A percentile compares a stretch with the other conserved stretches of the same genome.
Conservation (phyloP, 2,797 vertebrate species). For the Cirrhinus molitorella region DNA sequence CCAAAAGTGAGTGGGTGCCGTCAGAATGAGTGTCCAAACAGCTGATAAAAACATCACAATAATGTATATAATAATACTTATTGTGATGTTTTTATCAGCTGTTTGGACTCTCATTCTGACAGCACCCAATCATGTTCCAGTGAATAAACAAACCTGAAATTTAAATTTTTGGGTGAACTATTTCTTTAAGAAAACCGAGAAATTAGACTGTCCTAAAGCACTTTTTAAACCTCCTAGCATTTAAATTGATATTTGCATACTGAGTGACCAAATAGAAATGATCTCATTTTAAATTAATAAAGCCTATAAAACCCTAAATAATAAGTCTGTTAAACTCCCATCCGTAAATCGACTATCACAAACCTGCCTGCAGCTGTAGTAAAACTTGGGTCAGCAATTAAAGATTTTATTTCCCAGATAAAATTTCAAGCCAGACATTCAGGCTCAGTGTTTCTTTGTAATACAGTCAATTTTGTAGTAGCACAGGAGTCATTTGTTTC, state of each 20-base stretch:
- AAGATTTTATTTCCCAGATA: conserved; percentile 3
- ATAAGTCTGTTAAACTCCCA: conserved; percentile 11
- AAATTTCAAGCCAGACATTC: conserved; percentile 8
- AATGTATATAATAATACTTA: neutral
- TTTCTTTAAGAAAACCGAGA: neutral
- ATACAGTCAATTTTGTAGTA: neutral
- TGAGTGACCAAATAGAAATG: neutral
- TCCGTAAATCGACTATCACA: neutral
- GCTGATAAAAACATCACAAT: neutral
- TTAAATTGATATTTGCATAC: neutral
- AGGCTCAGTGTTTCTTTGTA: neutral
- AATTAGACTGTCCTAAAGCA: neutral
- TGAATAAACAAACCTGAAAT: too few species aligned
- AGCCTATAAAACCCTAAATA: conserved; percentile 1
- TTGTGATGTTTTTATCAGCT: too few species aligned
- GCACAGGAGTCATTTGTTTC: conserved; percentile 12
- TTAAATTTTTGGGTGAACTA: neutral
- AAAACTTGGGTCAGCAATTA: neutral
- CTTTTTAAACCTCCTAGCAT: conserved; percentile 25
- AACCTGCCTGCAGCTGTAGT: conserved; percentile 5
- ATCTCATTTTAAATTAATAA: conserved; percentile 16
- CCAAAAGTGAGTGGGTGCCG: neutral
- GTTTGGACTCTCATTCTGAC: neutral
- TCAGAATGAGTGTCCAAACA: neutral
- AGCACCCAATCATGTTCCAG: neutral